These are phyloP conservation scores for Peribatodes rhomboidaria DNA, from an alignment of 2,888 invertebrate genomes.

Conservation along the genomic window DNA sequence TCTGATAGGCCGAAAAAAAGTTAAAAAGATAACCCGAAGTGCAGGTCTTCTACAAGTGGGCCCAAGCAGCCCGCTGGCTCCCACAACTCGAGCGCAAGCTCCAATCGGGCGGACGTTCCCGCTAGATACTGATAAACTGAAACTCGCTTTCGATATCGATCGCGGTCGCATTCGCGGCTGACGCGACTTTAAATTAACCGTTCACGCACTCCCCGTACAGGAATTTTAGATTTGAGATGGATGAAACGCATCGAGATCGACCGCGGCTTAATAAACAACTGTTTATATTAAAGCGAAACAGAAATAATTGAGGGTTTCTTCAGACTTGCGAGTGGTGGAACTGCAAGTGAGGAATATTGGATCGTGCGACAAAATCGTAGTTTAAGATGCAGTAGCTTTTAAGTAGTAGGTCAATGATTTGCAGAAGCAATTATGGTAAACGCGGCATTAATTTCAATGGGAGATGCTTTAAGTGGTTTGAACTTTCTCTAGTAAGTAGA, in stretches of 20 bases:
- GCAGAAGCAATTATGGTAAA: no score
- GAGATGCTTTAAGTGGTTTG: no score
- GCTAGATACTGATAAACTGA: slow-evolving; percentile 85
- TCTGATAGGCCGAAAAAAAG: no score
- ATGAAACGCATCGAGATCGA: slow-evolving; percentile 64
- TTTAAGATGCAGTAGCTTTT: no score
- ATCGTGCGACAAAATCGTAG: background rate
- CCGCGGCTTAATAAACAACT: slow-evolving; percentile 55
- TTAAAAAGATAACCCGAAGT: no score
- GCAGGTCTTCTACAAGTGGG: no score
- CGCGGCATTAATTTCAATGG: no score
- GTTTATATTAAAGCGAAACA: slow-evolving; percentile 47
- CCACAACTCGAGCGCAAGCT: slow-evolving; percentile 27
- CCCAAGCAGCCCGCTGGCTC: slow-evolving; percentile 43
- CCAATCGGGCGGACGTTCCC: slow-evolving; percentile 76
- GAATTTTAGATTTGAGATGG: slow-evolving; percentile 85
- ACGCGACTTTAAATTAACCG: slow-evolving; percentile 83
- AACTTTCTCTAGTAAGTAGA: no score
- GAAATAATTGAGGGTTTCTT: slow-evolving; percentile 31
- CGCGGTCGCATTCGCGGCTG: slow-evolving; percentile 73
- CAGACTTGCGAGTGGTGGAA: slow-evolving; percentile 4
- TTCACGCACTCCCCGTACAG: slow-evolving; percentile 78
- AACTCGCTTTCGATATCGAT: slow-evolving; percentile 82
- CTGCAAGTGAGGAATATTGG: background rate
- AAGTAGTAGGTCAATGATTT: no score